Evolutionary conservation across 2,113 vertebrate species (phyloP).

Genomic region (Butastur rufipennis): DNA sequence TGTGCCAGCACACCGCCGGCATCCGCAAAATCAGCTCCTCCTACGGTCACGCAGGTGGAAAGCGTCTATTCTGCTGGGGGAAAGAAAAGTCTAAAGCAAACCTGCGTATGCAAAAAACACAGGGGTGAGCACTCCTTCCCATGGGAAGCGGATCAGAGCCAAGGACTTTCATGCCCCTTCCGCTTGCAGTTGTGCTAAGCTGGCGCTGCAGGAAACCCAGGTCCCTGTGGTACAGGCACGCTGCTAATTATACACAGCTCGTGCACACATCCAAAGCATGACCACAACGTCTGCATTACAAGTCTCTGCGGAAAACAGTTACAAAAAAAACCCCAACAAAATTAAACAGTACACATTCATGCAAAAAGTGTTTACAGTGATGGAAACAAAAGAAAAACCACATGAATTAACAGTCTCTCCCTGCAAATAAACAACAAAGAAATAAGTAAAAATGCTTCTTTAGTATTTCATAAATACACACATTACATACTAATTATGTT

Average conservation of each 20-base stretch:
- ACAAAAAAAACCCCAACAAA: not conserved
- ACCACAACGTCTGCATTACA: not conserved
- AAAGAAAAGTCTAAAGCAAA: not conserved
- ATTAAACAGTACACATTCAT: not conserved
- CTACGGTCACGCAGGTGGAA: rapidly evolving
- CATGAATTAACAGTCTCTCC: not conserved
- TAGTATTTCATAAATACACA: not conserved
- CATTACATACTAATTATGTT: not conserved
- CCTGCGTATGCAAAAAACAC: not conserved
- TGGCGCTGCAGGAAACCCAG: not conserved
- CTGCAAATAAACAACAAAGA: not conserved
- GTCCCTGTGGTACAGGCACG: rapidly evolving
- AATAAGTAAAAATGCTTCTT: not conserved
- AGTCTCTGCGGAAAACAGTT: not conserved
- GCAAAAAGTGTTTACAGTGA: not conserved
- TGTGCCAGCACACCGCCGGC: not conserved
- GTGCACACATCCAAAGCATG: not conserved
- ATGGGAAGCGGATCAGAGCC: not conserved
- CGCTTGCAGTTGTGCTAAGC: not conserved
- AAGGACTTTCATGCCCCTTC: not conserved
- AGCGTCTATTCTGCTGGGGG: not conserved
- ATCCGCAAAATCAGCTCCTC: not conserved
- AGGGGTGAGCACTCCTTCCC: rapidly evolving
- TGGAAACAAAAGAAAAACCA: slow-evolving; percentile 7
- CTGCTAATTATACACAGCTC: not conserved